Conservation (phyloP, 2,113 vertebrate species). For the Chrysemys picta region DNA sequence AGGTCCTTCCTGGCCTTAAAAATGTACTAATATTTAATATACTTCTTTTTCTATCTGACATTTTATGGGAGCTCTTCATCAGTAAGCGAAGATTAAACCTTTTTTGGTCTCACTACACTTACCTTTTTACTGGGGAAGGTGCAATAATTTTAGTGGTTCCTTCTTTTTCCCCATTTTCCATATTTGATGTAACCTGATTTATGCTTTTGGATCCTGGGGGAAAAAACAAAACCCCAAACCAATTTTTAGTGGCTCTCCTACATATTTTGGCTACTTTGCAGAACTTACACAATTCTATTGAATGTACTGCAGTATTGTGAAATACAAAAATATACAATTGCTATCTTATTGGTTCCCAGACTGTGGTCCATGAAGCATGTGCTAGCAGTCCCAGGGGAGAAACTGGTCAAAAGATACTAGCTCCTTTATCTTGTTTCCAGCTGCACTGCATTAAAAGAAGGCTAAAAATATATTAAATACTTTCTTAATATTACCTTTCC, state of each 20-base stretch:
- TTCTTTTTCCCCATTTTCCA: slow-evolving; percentile 81
- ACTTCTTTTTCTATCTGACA: background rate
- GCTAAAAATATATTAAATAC: background rate
- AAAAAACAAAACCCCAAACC: background rate
- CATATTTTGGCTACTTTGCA: background rate
- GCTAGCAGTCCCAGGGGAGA: background rate
- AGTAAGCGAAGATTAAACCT: background rate
- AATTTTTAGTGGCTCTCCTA: background rate
- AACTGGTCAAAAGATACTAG: background rate
- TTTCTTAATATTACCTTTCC: background rate
- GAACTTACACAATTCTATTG: background rate
- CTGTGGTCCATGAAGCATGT: fast-evolving
- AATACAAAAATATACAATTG: background rate
- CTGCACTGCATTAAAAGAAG: background rate
- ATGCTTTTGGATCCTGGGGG: slow-evolving; percentile 76
- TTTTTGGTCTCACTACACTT: background rate
- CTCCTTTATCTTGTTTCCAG: background rate
- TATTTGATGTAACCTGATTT: slow-evolving; percentile 69
- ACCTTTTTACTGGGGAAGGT: slow-evolving; percentile 86
- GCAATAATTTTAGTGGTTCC: slow-evolving; percentile 82
- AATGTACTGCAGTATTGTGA: background rate
- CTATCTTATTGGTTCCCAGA: background rate
- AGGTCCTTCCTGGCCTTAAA: background rate
- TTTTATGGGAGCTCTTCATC: background rate
- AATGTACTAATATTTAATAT: background rate